Evolutionary conservation across 2,113 vertebrate species (phyloP).

Genomic region (Felis chaus): DNA sequence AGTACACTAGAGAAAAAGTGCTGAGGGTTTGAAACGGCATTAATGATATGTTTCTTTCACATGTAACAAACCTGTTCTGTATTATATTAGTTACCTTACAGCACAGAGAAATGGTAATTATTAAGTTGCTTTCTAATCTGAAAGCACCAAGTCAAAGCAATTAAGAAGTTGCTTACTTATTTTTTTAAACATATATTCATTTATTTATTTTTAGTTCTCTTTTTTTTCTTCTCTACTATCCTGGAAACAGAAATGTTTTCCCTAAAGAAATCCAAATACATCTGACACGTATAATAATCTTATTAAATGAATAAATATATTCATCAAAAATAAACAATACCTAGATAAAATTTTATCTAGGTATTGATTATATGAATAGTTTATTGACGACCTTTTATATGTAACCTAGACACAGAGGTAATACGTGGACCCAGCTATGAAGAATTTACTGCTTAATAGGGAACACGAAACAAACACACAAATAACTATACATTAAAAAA

Average conservation of each 20-base stretch:
- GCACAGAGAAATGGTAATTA: background rate
- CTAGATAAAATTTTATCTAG: background rate
- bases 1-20: background rate
- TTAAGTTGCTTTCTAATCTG: background rate
- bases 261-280: constrained; percentile 15
- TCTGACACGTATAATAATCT: background rate
- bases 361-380: background rate
- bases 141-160: constrained; percentile 9
- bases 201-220: background rate
- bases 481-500: background rate
- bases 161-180: background rate
- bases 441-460: background rate
- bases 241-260: background rate
- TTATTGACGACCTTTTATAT: no score
- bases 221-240: background rate
- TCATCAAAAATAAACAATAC: background rate
- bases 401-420: background rate
- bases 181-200: background rate
- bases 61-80: background rate
- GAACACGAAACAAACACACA: background rate
- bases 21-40: background rate
- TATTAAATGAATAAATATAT: background rate
- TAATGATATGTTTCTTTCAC: background rate
- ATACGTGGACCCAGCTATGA: background rate
- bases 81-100: background rate